phyloP scores from a whole-genome alignment of 1,140 invertebrate species.

The Anthonomus grandis region DNA sequence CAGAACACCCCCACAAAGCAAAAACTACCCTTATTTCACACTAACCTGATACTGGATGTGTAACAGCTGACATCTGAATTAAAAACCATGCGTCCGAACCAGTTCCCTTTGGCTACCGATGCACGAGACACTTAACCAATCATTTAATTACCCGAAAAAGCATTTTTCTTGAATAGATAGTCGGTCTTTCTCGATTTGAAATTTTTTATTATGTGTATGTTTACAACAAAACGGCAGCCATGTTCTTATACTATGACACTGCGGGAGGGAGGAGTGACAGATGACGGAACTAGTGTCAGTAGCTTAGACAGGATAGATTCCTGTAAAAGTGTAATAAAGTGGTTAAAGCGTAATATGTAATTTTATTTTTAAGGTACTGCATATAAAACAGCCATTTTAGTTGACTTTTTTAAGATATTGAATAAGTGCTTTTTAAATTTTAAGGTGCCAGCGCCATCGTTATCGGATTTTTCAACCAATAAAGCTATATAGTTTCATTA shows the following conservation, averaged over 20 bases:
- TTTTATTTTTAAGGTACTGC: too few relatives aligned
- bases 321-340: too few relatives aligned
- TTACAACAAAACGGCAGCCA: conserved; percentile 47
- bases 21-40: conserved; percentile 33
- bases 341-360: too few relatives aligned
- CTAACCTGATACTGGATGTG: conserved; percentile 63
- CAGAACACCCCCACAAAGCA: conserved; percentile 1
- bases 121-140: conserved; percentile 19
- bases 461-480: too few relatives aligned
- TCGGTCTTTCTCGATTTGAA: conserved; percentile 11
- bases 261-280: conserved; percentile 38
- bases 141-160: conserved; percentile 5
- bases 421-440: too few relatives aligned
- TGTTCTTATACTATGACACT: conserved; percentile 41
- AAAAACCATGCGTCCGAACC: conserved; percentile 50
- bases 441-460: too few relatives aligned
- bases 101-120: conserved; percentile 6
- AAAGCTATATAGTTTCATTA: too few relatives aligned
- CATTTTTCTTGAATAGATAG: conserved; percentile 13
- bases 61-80: conserved; percentile 61
- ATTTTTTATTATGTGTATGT: conserved; percentile 36
- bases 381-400: too few relatives aligned
- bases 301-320: too few relatives aligned
- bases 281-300: too few relatives aligned
- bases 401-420: too few relatives aligned